These are phyloP conservation scores for Abscondita cerata DNA, from an alignment of 2,888 invertebrate genomes.

Conservation along the genomic window DNA sequence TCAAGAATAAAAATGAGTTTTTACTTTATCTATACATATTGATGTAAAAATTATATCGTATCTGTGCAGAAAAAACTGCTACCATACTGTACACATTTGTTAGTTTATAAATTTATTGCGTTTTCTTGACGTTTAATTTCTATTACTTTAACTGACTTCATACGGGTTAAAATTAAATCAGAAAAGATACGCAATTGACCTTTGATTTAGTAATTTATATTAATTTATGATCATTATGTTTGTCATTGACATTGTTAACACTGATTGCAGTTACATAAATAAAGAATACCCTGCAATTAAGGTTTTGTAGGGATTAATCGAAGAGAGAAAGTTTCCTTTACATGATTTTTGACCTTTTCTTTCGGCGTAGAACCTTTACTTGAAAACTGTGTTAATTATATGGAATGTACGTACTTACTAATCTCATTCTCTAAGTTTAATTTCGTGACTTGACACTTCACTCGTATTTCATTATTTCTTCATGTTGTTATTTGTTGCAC, in stretches of 20 bases:
- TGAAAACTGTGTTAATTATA: conserved; percentile 15
- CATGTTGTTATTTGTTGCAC: no score
- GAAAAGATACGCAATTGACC: conserved; percentile 9
- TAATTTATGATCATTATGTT: conserved; percentile 5
- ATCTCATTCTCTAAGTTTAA: conserved; percentile 12
- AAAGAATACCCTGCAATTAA: conserved; percentile 21
- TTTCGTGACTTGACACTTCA: conserved; percentile 15
- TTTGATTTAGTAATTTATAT: conserved; percentile 19
- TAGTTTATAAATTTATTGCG: neutral
- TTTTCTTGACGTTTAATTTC: neutral
- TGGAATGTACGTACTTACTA: neutral
- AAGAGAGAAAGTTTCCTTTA: conserved; percentile 14
- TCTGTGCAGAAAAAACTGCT: conserved; percentile 8
- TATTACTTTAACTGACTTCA: neutral
- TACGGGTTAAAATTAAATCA: conserved; percentile 1
- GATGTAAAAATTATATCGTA: conserved; percentile 5
- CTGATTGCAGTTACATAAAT: conserved; percentile 1
- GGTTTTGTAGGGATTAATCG: conserved; percentile 3
- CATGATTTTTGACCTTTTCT: conserved; percentile 14
- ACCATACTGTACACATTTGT: conserved; percentile 8
- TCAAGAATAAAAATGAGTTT: conserved; percentile 7
- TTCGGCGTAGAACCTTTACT: conserved; percentile 1
- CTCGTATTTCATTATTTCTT: conserved; percentile 6
- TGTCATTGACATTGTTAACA: conserved; percentile 16
- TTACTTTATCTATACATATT: conserved; percentile 3